A percentile compares a stretch with the other conserved stretches of the same genome.
phyloP scores from a whole-genome alignment of 1,140 invertebrate genomes.

The Chironomus striatipennis region DNA sequence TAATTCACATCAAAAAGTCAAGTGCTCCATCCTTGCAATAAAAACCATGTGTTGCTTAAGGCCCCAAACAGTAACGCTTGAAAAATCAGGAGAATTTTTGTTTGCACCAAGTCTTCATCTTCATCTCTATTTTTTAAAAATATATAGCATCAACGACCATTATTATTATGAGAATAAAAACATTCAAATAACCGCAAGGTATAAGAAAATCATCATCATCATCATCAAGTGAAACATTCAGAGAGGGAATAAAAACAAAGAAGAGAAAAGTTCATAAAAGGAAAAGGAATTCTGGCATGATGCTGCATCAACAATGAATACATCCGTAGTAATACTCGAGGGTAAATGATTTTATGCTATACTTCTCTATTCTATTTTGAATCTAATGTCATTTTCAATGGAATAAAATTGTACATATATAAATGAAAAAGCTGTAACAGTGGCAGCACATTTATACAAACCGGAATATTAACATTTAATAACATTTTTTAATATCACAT shows the following conservation, averaged over 20 bases:
- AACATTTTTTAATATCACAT: too few species aligned
- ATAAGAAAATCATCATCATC: not conserved
- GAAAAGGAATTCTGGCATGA: too few species aligned
- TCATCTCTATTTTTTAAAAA: not conserved
- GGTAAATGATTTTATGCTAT: conserved; percentile 2
- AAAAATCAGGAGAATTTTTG: not conserved
- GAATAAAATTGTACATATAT: not conserved
- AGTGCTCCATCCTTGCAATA: too few species aligned
- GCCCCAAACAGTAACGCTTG: not conserved
- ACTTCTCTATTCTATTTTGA: not conserved
- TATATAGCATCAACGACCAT: not conserved
- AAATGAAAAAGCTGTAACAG: too few species aligned
- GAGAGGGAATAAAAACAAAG: not conserved
- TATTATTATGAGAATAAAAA: not conserved
- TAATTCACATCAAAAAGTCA: too few species aligned
- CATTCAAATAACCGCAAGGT: conserved; percentile 12
- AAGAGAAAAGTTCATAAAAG: not conserved
- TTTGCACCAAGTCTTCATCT: not conserved
- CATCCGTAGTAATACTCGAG: not conserved
- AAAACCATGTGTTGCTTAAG: too few species aligned
- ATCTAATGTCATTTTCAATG: not conserved
- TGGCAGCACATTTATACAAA: too few species aligned
- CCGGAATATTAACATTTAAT: too few species aligned
- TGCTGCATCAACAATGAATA: too few species aligned
- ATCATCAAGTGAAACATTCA: not conserved